A percentile compares a stretch with the other conserved stretches of the same genome.
These are phyloP conservation scores for Baccha elongata DNA, from an alignment of 2,888 invertebrate genomes.

Conservation along the genomic window DNA sequence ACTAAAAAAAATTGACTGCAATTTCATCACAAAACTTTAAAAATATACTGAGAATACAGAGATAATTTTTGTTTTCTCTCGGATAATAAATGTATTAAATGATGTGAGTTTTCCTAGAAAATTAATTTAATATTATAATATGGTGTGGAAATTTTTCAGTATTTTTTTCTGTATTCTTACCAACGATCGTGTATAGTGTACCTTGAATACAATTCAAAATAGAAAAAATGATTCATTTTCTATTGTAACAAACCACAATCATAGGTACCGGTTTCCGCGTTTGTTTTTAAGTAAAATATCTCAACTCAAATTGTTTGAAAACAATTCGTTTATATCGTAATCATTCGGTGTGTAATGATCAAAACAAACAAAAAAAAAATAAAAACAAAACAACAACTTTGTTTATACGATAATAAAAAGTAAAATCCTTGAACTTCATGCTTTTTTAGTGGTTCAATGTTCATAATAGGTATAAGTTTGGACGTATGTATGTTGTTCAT, in stretches of 20 bases:
- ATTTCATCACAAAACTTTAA: too few species aligned
- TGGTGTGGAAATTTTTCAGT: not conserved
- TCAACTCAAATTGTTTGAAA: too few species aligned
- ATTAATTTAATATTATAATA: too few species aligned
- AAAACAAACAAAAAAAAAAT: slow-evolving; percentile 2
- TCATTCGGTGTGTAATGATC: not conserved
- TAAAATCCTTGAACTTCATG: slow-evolving; percentile 15
- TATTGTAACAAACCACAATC: not conserved
- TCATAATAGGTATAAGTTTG: too few species aligned
- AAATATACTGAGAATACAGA: too few species aligned
- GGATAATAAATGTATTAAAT: too few species aligned
- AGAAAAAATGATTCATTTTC: slow-evolving; percentile 5
- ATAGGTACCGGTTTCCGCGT: not conserved
- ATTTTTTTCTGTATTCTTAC: not conserved
- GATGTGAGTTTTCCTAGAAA: too few species aligned
- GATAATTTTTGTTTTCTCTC: too few species aligned
- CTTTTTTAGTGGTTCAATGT: too few species aligned
- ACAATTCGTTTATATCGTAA: not conserved
- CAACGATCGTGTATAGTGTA: not conserved
- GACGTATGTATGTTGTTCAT: too few species aligned
- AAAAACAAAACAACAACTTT: slow-evolving; percentile 13
- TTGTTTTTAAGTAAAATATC: not conserved
- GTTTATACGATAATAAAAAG: slow-evolving; percentile 2
- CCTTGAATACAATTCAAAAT: slow-evolving; percentile 3
- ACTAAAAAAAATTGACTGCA: too few species aligned